Evolutionary conservation across 2,888 invertebrate genomes (phyloP), one percentile per base, ranked within the genome.

Genomic region (Yponomeuta plumbellus): DNA sequence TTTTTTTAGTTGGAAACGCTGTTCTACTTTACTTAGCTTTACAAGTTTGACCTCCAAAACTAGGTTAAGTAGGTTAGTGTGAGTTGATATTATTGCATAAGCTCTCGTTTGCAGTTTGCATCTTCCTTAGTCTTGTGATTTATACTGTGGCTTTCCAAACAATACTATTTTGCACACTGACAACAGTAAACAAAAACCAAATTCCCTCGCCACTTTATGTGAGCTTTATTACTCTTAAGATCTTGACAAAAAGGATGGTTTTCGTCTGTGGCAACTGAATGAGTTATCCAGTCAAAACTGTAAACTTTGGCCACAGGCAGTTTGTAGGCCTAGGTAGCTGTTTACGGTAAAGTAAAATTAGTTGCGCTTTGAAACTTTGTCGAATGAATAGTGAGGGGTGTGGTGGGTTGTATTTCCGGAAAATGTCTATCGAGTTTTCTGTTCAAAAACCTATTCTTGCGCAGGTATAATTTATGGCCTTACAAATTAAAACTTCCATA

Each of bases 321-420:
- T 59, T 59, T 59, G 22, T 10, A 59, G 59, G 61, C 44, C 44
- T 52, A 34, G 34, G 40, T 63, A 40, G 23, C 11, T 56, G 75
- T 75, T 83, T 86, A 90, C 90, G 88, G 89, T 90, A 88, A 88
- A 88, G 79, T 85, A 83, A 86, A 86, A 90, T 90, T 87, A 87
- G 76, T 79, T 76, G 61, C 11, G 23, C 67, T 23, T 39, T 34
- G 34, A 21, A 61, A 63, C 66, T 63, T 66, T 66, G 52, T 63
- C 40, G 40, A 59, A 52, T 17, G 44, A 52, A 52, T 52, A 52
- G 44, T 17, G 44, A 52, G 13, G 44, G 44, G 44, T 52, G 44
- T 52, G 17, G 13, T 52, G 44, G 17, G 17, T 44, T 44, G 34
- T 34, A 34, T 17, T 52, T 52, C 44, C 44, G 44, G 44, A 52